Percentiles rank a stretch among this genome's conserved stretches.
These are phyloP conservation scores for Sebastolobus altivelis DNA, from an alignment of 2,797 vertebrate genomes.

Conservation along the genomic window DNA sequence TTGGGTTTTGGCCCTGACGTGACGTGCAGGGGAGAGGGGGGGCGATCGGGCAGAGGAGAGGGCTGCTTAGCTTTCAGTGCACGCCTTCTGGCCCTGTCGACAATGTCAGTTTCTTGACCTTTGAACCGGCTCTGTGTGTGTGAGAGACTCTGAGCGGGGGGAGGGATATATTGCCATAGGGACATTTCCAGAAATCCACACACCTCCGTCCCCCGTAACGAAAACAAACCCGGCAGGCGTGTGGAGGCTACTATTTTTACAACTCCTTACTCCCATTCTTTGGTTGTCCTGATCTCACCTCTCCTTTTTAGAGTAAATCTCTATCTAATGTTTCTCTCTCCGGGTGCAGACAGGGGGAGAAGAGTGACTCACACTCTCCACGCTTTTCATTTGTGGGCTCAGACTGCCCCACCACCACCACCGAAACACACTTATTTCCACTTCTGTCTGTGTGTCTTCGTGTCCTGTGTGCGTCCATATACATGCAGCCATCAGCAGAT, in stretches of 20 bases:
- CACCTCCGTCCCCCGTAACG: not conserved
- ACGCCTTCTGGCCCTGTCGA: constrained; percentile 30
- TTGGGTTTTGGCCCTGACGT: constrained; percentile 48
- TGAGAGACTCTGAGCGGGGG: not conserved
- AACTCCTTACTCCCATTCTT: constrained; percentile 13
- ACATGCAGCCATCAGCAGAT: constrained; percentile 69
- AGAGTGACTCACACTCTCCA: constrained; percentile 62
- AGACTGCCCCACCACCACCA: not conserved
- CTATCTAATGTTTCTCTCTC: constrained; percentile 17
- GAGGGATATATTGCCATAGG: not conserved
- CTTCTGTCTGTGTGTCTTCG: constrained; percentile 42
- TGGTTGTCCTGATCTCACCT: not conserved
- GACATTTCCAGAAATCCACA: constrained; percentile 29
- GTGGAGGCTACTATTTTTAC: not conserved
- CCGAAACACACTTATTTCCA: constrained; percentile 31
- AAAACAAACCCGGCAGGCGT: constrained; percentile 3
- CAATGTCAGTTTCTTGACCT: constrained; percentile 64
- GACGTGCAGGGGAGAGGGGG: not conserved
- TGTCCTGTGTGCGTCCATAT: constrained; percentile 45
- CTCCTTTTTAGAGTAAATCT: constrained; percentile 11
- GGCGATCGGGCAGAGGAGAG: not conserved
- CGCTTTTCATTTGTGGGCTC: constrained; percentile 50
- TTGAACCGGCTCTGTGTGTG: constrained; percentile 40
- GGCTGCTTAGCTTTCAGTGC: constrained; percentile 58
- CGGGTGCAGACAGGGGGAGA: constrained; percentile 38